Base-by-base conservation (phyloP, 2,888 invertebrate genomes). In the Masnerella sp. region DNA sequence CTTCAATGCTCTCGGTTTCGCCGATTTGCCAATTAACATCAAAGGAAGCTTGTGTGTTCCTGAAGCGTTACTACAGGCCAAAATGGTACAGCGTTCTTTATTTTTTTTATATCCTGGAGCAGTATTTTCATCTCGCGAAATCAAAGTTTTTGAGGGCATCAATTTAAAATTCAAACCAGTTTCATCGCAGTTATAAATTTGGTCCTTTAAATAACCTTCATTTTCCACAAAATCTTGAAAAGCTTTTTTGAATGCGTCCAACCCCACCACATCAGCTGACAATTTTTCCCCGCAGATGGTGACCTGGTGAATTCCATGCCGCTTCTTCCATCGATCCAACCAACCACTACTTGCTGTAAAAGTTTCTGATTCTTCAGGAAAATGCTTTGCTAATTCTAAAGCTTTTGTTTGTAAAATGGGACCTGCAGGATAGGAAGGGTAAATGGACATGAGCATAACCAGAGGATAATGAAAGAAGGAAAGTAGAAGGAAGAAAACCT, bases 101-200 rank as follows among this genome's bases (percentile, higher is more conserved):
- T 68, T 75, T 51, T 49, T 51, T 47, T 76, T 78, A 15, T 69
- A 69, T 11, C 74, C 75, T 40, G 75, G 51, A 25, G 77, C 77
- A 12, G 38, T 15, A 8, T 5, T 49, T 71, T 78, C 72, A 36
- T 68, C 64, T 49, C 58, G 40, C 12, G 64, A 34, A 40, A 76
- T 74, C 18, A 77, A 49, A 25, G 71, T 77, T 62, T 75, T 79
- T 34, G 62, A 62, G 14, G 76, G 76, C 68, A 79, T 67, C 62
- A 74, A 59, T 62, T 74, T 77, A 62, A 72, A 79, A 71, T 75
- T 58, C 25, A 78, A 42, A 8, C 76, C 76, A 36, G 77, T 78
- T 54, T 80, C 75, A 38, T 78, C 77, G 15, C 65, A 74, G 52
- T 78, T 78, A 45, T 74, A 78, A 18, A 80, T 52, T 67, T 78